Base-by-base conservation (phyloP, 2,113 vertebrate genomes). In the Pandion haliaetus region DNA sequence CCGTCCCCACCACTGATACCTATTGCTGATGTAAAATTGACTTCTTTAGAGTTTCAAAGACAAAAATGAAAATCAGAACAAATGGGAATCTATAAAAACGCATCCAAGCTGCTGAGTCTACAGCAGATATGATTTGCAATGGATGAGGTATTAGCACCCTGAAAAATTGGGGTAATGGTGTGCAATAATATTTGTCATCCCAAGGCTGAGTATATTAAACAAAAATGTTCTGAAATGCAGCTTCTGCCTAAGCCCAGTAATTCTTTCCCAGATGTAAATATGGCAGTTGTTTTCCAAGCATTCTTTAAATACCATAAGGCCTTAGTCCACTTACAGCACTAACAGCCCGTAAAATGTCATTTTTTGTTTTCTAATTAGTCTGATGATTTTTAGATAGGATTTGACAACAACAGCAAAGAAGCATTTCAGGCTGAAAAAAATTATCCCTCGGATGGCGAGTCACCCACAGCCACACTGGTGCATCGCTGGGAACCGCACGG, bases 261-360 rank as follows among this genome's bases (percentile, higher is more conserved):
- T 59, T 34, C 85, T 76, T 61, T 86, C 58, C 88, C 86, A 82
- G 94, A 91, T 90, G 93, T 91, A 96, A 97, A 95, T 85, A 96
- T 14, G 12, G 44, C 54, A 6, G 76, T 89, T 96, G 94, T 94
- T 97, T 95, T 94, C 95, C 80, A 63, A 78, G 76, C 89, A 54
- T 77, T 84, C 92, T 94, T 82, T 91, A 97, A 98, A 97, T 96
- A 97, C 93, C 92, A 55, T 72, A 80, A 95, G 94, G 85, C 93
- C 73, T 74, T 44, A 88, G 92, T 97, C 94, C 88, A 94, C 93
- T 96, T 85, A 54, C 17, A 86, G 92, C 93, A 91, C 93, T 83
- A 96, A 96, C 86, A 93, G 94, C 86, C 96, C 52, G 31, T 95
- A 97, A 97, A 98, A 97, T 97, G 94, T 96, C 96, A 95, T 88